Percentiles rank a stretch among this genome's conserved stretches.
These are phyloP conservation scores for Adrianichthys oophorus DNA, from an alignment of 2,797 vertebrate species.

Conservation along the genomic window DNA sequence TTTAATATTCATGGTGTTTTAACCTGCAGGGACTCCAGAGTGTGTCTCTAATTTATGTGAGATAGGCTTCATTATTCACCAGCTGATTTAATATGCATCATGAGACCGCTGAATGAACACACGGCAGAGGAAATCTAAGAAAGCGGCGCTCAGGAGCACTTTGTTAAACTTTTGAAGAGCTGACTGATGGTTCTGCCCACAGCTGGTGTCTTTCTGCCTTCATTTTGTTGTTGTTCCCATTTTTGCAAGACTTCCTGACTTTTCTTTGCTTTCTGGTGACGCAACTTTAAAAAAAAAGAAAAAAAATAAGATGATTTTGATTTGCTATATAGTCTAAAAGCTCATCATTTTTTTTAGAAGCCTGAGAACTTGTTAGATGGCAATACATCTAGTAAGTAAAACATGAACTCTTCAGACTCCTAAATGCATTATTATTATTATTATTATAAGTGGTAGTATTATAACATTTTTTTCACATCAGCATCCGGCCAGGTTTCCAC, in stretches of 20 bases:
- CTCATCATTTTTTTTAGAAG: too few species aligned
- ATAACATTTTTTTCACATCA: too few species aligned
- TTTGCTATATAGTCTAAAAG: neutral
- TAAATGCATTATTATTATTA: too few species aligned
- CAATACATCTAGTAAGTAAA: too few species aligned
- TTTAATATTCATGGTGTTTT: slow-evolving; percentile 73
- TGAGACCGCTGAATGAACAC: slow-evolving; percentile 35
- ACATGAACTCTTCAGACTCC: too few species aligned
- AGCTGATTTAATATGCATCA: slow-evolving; percentile 70
- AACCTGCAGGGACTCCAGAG: slow-evolving; percentile 64
- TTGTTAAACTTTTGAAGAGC: slow-evolving; percentile 41
- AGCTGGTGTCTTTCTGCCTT: slow-evolving; percentile 11
- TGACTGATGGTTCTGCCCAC: slow-evolving; percentile 39
- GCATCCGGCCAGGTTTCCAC: too few species aligned
- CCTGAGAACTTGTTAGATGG: too few species aligned
- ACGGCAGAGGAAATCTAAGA: slow-evolving; percentile 40
- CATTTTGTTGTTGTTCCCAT: slow-evolving; percentile 26
- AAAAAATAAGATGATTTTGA: neutral
- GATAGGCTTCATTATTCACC: slow-evolving; percentile 72
- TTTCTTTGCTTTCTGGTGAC: neutral
- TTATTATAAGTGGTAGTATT: too few species aligned
- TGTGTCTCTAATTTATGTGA: slow-evolving; percentile 71
- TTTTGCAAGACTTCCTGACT: neutral
- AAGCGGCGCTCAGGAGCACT: slow-evolving; percentile 15
- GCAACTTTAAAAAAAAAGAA: neutral